Base-by-base conservation (phyloP, 2,113 vertebrate genomes). In the Passer montanus region DNA sequence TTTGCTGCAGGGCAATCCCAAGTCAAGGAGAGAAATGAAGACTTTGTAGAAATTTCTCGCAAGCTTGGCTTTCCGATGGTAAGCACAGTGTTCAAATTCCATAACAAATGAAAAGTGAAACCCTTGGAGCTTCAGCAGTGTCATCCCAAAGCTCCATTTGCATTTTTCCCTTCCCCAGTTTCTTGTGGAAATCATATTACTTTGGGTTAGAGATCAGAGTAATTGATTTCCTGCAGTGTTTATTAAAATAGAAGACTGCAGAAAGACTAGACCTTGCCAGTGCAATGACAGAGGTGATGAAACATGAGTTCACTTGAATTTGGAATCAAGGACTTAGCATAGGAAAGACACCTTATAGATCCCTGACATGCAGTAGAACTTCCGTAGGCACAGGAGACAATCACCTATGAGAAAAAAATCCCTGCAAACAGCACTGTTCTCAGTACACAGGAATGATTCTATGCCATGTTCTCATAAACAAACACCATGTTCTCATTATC, bases 1-100 rank as follows among this genome's bases (percentile, higher is more conserved):
- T 99, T 99, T 81, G 99, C 99, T 56, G 99, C 99, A 12, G 99
- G 99, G 33, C 99, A 99, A 15, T 99, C 99, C 64, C 99, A 99
- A 91, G 99, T 99, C 93, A 99, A 99, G 95, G 99, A 99, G 96
- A 98, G 99, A 89, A 99, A 99, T 20, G 99, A 99, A 53, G 99
- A 99, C 98, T 99, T 99, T 63, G 95, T 95, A 33, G 99, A 99
- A 97, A 99, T 99, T 95, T 98, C 98, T 37, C 99, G 99, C 76
- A 99, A 98, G 87, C 98, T 99, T 73, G 98, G 97, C 86, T 99
- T 99, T 96, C 99, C 99, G 3, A 99, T 99, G 99, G 99, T 99
- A 97, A 98, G 96, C 33, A 53, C 3, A 6, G 21, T 18, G 27
- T 74, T 85, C 49, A 44, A 35, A 74, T 94, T 66, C 17, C 37